Evolutionary conservation across 1,140 invertebrate species (phyloP).

Genomic region (Drosophila neocordata): DNA sequence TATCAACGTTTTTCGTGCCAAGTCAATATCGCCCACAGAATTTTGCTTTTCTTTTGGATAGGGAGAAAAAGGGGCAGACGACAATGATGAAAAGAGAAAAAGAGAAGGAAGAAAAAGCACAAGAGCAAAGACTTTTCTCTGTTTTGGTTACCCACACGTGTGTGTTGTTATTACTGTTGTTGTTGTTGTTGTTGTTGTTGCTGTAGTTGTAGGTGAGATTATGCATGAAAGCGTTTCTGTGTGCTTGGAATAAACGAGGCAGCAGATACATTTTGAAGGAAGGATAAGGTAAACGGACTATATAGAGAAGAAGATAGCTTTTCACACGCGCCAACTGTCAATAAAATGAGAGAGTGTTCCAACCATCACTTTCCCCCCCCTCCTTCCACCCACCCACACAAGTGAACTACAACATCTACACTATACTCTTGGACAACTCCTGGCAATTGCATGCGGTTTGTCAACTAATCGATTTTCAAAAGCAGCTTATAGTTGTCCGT

Average conservation of each 20-base stretch:
- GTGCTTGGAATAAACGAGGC: conserved; percentile 68
- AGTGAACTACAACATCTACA: too few relatives aligned
- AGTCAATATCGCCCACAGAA: conserved; percentile 47
- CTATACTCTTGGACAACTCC: background rate
- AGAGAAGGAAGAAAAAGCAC: conserved; percentile 33
- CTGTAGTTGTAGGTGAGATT: conserved; percentile 54
- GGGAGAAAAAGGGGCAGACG: background rate
- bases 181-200: conserved; percentile 23
- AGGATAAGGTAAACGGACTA: background rate
- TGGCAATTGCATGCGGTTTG: conserved; percentile 28
- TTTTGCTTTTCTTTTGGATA: conserved; percentile 68
- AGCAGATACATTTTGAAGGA: conserved; percentile 28
- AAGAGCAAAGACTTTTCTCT: conserved; percentile 20
- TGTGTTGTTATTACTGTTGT: too few relatives aligned
- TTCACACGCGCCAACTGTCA: conserved; percentile 55
- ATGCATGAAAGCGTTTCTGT: conserved; percentile 73
- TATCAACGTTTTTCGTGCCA: conserved; percentile 67
- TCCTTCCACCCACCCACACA: background rate
- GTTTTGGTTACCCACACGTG: conserved; percentile 33
- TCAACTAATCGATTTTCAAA: conserved; percentile 72
- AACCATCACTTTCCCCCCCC: background rate
- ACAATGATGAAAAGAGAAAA: background rate
- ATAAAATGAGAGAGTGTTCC: conserved; percentile 38
- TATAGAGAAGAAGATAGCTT: conserved; percentile 12
- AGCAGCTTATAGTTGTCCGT: conserved; percentile 62